These are phyloP conservation scores for Cheirogaleus medius DNA, from an alignment of 2,113 vertebrate genomes.

Conservation along the genomic window DNA sequence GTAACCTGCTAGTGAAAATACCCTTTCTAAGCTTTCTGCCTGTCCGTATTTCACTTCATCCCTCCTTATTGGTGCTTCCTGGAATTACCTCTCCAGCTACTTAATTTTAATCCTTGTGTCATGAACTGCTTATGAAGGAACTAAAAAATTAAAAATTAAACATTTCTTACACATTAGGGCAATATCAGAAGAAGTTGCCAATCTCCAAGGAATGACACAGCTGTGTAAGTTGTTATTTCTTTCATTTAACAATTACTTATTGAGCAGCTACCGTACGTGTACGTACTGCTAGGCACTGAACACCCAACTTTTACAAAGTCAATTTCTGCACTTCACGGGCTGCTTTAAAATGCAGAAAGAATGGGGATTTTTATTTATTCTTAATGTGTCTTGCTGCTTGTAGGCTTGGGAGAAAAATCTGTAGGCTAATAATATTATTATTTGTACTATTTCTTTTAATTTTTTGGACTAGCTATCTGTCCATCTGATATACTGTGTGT, in stretches of 20 bases:
- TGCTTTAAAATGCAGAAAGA: background rate
- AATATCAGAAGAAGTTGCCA: background rate
- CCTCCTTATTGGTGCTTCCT: background rate
- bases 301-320: background rate
- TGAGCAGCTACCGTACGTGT: background rate
- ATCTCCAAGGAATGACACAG: background rate
- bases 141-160: background rate
- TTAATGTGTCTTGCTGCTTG: background rate
- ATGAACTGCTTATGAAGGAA: background rate
- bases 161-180: background rate
- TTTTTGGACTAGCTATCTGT: background rate
- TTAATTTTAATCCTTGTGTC: background rate
- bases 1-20: background rate
- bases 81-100: background rate
- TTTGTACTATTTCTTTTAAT: background rate
- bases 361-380: background rate
- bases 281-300: background rate
- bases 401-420: conserved; percentile 4
- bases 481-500: background rate
- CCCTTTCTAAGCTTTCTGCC: background rate
- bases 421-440: background rate
- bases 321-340: background rate
- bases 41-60: background rate
- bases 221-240: background rate
- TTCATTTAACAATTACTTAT: background rate